Conservation (phyloP, 2,888 invertebrate genomes). For the Ichneumoninae sp. region DNA sequence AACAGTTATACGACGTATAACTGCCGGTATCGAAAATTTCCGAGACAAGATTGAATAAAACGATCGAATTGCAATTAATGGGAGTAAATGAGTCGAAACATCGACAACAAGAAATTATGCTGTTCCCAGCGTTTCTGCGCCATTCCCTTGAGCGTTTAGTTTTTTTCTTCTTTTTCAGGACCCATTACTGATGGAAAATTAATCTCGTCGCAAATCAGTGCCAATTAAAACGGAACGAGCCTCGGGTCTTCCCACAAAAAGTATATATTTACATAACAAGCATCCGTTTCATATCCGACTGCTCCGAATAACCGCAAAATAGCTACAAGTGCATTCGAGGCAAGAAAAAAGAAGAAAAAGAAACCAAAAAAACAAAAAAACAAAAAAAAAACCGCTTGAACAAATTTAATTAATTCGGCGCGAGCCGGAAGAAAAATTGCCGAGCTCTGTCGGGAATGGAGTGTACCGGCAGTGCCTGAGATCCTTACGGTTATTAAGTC, state of each 20-base stretch:
- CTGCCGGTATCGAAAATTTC: background rate
- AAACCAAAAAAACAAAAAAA: background rate
- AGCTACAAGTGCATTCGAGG: background rate
- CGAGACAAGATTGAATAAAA: background rate
- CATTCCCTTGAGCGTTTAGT: background rate
- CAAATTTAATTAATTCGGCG: conserved; percentile 18
- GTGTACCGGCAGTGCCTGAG: background rate
- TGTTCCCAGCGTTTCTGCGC: background rate
- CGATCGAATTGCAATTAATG: background rate
- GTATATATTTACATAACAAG: background rate
- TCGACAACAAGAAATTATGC: background rate
- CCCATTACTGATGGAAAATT: background rate
- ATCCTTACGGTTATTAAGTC: background rate
- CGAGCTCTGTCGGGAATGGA: background rate
- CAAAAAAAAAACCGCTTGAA: background rate
- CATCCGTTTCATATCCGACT: background rate
- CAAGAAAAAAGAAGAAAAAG: background rate
- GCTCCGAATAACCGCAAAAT: background rate
- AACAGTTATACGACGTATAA: background rate
- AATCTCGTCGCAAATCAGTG: background rate
- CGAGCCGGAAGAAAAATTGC: conserved; percentile 1
- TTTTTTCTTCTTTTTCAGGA: background rate
- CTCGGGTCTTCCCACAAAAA: background rate
- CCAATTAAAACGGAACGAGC: background rate
- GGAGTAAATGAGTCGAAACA: background rate